phyloP scores from a whole-genome alignment of 2,797 vertebrate genomes.

The Menidia menidia region DNA sequence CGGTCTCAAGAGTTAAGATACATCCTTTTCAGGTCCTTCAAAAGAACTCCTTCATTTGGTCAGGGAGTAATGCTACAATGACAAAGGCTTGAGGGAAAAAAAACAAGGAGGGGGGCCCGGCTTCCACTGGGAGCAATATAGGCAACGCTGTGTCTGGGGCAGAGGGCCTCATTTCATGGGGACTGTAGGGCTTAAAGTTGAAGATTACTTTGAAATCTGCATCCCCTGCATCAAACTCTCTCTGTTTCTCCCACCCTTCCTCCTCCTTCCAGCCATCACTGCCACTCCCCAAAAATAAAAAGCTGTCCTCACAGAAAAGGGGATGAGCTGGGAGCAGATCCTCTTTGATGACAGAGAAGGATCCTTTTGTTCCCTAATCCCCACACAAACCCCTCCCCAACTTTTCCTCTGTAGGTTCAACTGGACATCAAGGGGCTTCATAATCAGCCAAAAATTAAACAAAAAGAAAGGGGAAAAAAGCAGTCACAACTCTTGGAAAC shows the following conservation, averaged over 20 bases:
- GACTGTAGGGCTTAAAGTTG: conserved; percentile 86
- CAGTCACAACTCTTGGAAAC: conserved; percentile 4
- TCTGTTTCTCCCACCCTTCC: conserved; percentile 46
- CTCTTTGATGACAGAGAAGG: conserved; percentile 89
- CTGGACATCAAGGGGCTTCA: conserved; percentile 71
- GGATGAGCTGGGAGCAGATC: conserved; percentile 84
- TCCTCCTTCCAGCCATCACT: conserved; percentile 72
- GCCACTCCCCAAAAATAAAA: conserved; percentile 71
- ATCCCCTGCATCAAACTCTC: conserved; percentile 73
- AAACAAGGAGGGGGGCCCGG: conserved; percentile 68
- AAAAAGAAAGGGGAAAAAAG: conserved; percentile 43
- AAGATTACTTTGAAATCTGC: conserved; percentile 89
- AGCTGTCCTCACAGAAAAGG: conserved; percentile 81
- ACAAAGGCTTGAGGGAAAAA: conserved; percentile 69
- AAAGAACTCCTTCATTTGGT: conserved; percentile 77
- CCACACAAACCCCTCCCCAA: conserved; percentile 47
- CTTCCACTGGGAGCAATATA: conserved; percentile 77
- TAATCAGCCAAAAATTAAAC: conserved; percentile 52
- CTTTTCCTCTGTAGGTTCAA: conserved; percentile 59
- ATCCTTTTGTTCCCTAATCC: conserved; percentile 88
- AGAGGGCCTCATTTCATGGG: conserved; percentile 79
- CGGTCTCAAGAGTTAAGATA: conserved; percentile 74
- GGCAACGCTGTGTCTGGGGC: conserved; percentile 79
- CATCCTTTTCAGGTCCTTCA: conserved; percentile 76
- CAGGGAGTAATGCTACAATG: conserved; percentile 81